Evolutionary conservation across 2,113 vertebrate species (phyloP).

Genomic region (Puntigrus tetrazona): DNA sequence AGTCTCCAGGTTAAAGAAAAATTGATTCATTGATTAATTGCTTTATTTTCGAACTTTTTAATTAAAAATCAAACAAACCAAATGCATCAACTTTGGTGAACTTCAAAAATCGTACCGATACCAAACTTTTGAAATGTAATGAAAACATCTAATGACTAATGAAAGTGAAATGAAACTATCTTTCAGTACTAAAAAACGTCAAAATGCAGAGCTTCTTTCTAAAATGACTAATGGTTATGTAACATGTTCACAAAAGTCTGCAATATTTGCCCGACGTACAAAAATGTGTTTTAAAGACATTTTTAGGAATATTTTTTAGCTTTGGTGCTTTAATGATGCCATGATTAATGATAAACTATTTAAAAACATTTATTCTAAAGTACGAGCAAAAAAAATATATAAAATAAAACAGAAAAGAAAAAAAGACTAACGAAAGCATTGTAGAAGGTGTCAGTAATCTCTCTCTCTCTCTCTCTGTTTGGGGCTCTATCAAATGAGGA

Average conservation of each 20-base stretch:
- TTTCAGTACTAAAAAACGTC: too few species aligned
- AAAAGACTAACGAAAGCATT: slow-evolving; percentile 64
- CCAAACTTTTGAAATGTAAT: too few species aligned
- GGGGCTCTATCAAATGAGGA: slow-evolving; percentile 53
- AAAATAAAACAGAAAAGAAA: too few species aligned
- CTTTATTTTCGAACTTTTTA: background rate
- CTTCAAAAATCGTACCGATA: too few species aligned
- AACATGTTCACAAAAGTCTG: too few species aligned
- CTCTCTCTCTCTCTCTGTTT: slow-evolving; percentile 5
- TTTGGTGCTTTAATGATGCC: background rate
- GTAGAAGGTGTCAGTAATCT: slow-evolving; percentile 48
- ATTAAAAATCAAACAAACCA: background rate
- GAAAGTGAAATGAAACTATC: too few species aligned
- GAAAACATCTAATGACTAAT: too few species aligned
- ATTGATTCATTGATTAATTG: background rate
- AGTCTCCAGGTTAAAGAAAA: background rate
- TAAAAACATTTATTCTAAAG: background rate
- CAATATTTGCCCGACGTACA: too few species aligned
- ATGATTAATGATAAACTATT: background rate
- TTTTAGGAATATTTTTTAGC: too few species aligned
- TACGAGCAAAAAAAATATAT: background rate
- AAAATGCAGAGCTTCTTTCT: too few species aligned
- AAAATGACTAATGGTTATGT: too few species aligned
- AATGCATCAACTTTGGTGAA: background rate
- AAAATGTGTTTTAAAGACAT: too few species aligned